phyloP scores from a whole-genome alignment of 2,797 vertebrate species.

The Brachymystax lenok region DNA sequence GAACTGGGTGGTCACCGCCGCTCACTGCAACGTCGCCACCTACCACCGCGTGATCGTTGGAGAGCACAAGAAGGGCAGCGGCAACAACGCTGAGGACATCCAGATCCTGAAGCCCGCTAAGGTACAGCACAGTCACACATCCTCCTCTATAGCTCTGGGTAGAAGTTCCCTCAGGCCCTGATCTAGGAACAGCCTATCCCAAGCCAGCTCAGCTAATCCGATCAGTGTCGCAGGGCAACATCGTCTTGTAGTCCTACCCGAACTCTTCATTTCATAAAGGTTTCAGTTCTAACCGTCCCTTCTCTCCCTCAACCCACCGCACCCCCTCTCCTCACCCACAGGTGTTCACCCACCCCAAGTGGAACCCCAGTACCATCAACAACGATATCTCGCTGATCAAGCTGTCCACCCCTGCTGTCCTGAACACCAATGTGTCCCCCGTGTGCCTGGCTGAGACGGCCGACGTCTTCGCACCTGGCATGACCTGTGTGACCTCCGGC shows the following conservation, averaged over 20 bases:
- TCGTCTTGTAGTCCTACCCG: neutral
- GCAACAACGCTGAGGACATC: constrained; percentile 38
- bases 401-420: constrained; percentile 63
- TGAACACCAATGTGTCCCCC: constrained; percentile 62
- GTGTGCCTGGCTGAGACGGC: constrained; percentile 57
- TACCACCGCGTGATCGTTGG: constrained; percentile 80
- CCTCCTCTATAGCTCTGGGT: no score
- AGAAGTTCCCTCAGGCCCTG: neutral
- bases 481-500: constrained; percentile 54
- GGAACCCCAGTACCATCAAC: constrained; percentile 70
- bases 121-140: constrained; percentile 55
- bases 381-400: constrained; percentile 83
- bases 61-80: constrained; percentile 73
- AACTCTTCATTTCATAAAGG: neutral
- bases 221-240: no score
- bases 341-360: constrained; percentile 82
- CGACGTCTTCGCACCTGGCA: constrained; percentile 42
- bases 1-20: constrained; percentile 80
- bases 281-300: neutral
- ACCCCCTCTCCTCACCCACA: constrained; percentile 75
- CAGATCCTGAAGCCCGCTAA: constrained; percentile 75
- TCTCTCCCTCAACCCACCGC: neutral
- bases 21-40: constrained; percentile 71
- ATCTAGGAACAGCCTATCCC: neutral
- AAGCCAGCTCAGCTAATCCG: no score